phyloP scores from a whole-genome alignment of 2,797 vertebrate species.

The Chaenodraco wilsoni region DNA sequence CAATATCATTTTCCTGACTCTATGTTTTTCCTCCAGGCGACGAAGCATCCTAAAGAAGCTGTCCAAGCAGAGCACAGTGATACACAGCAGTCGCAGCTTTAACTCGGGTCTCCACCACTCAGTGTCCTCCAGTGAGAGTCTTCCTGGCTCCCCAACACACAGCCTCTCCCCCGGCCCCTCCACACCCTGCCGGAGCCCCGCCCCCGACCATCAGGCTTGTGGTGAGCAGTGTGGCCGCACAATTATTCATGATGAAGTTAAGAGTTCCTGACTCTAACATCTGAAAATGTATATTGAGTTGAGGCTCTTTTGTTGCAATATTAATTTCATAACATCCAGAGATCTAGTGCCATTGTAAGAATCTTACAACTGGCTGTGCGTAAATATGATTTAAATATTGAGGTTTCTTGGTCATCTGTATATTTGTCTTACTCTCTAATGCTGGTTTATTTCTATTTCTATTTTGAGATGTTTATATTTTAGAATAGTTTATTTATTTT shows the following conservation, averaged over 20 bases:
- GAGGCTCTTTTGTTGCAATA: not conserved
- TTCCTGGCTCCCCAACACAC: slow-evolving; percentile 95
- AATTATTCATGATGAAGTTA: not conserved
- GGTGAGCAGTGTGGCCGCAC: slow-evolving; percentile 61
- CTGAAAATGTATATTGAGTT: not conserved
- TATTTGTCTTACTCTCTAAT: too few species aligned
- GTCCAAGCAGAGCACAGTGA: slow-evolving; percentile 91
- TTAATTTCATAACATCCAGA: not conserved
- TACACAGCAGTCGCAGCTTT: slow-evolving; percentile 95
- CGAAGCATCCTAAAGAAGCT: slow-evolving; percentile 93
- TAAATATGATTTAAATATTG: not conserved
- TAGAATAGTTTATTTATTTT: too few species aligned
- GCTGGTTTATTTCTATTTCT: too few species aligned
- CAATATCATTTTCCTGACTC: not conserved
- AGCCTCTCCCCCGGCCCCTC: slow-evolving; percentile 92
- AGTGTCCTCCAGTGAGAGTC: slow-evolving; percentile 95
- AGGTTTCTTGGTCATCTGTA: not conserved
- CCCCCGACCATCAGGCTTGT: slow-evolving; percentile 86
- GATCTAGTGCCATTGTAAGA: not conserved
- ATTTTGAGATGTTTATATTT: too few species aligned
- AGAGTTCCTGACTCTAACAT: not conserved
- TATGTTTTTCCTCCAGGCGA: slow-evolving; percentile 76
- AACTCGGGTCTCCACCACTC: slow-evolving; percentile 96
- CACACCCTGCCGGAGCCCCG: slow-evolving; percentile 90
- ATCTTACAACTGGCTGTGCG: not conserved